Percentiles rank a stretch among this genome's conserved stretches.
These are phyloP conservation scores for Scaptodrosophila lebanonensis DNA, from an alignment of 1,140 invertebrate genomes.

Conservation along the genomic window DNA sequence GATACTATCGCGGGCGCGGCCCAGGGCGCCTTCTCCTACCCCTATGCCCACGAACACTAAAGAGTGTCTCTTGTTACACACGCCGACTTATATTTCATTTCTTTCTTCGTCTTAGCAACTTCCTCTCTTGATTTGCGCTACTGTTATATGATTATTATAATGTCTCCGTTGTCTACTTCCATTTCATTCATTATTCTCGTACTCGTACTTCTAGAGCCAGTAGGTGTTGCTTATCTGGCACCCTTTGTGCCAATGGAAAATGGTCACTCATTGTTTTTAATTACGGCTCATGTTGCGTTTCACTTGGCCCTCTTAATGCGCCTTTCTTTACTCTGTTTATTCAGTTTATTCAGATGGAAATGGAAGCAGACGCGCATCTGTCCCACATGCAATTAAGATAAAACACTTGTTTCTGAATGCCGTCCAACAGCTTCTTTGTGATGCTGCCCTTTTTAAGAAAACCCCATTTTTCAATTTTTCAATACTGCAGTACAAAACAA, in stretches of 20 bases:
- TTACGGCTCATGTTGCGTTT: constrained; percentile 27
- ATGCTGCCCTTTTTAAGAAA: not conserved
- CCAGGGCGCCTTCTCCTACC: too few relatives aligned
- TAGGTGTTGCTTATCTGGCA: constrained; percentile 6
- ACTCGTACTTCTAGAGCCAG: too few relatives aligned
- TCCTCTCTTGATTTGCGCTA: constrained; percentile 17
- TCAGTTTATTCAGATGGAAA: too few relatives aligned
- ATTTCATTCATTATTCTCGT: constrained; percentile 19
- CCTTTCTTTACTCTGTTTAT: constrained; percentile 3
- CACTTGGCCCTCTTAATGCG: not conserved
- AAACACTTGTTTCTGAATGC: constrained; percentile 2
- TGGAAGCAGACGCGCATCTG: too few relatives aligned
- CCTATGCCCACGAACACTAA: too few relatives aligned
- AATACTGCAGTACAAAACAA: too few relatives aligned
- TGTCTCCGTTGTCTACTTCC: constrained; percentile 32
- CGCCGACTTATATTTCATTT: not conserved
- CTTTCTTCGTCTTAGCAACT: constrained; percentile 13
- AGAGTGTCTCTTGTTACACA: not conserved
- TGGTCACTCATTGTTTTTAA: constrained; percentile 55
- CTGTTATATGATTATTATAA: constrained; percentile 51
- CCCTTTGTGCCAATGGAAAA: constrained; percentile 17
- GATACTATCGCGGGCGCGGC: constrained; percentile 63
- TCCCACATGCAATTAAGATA: constrained; percentile 14
- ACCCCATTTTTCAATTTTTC: not conserved
- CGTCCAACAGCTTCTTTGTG: too few relatives aligned